Conservation (phyloP, 2,888 invertebrate species). For the Protodeltote pygarga region DNA sequence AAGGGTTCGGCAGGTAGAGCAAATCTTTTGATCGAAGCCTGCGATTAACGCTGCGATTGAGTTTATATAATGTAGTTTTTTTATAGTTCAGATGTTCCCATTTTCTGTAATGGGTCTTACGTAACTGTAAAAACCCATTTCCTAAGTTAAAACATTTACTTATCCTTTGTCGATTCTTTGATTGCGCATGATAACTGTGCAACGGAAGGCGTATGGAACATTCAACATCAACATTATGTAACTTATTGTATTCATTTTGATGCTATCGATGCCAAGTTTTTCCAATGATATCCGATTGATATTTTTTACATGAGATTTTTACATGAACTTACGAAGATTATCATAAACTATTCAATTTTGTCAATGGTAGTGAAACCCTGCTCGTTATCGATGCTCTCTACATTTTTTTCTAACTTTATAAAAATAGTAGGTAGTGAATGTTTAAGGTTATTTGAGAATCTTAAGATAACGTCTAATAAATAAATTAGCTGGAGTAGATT, state of each 20-base stretch:
- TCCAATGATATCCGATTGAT: no score
- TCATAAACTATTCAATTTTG: no score
- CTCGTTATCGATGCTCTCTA: no score
- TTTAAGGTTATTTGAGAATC: neutral
- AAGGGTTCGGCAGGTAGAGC: slow-evolving; percentile 79
- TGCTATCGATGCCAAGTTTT: no score
- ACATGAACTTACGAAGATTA: no score
- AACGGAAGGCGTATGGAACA: slow-evolving; percentile 39
- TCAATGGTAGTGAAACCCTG: no score
- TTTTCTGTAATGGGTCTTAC: slow-evolving; percentile 59
- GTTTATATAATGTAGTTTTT: slow-evolving; percentile 69
- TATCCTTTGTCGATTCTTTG: slow-evolving; percentile 47
- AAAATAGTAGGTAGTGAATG: neutral
- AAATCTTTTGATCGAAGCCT: slow-evolving; percentile 76
- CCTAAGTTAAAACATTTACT: slow-evolving; percentile 29
- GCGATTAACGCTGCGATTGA: slow-evolving; percentile 73
- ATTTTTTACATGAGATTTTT: no score
- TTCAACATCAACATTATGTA: slow-evolving; percentile 24
- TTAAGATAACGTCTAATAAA: no score
- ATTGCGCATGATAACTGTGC: slow-evolving; percentile 41
- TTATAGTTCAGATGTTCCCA: slow-evolving; percentile 65
- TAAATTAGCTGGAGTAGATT: no score
- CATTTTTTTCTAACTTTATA: neutral
- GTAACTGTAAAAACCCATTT: slow-evolving; percentile 69
- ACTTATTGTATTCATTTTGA: slow-evolving; percentile 11